Evolutionary conservation across 2,797 vertebrate species (phyloP).

Genomic region (Galago senegalensis): DNA sequence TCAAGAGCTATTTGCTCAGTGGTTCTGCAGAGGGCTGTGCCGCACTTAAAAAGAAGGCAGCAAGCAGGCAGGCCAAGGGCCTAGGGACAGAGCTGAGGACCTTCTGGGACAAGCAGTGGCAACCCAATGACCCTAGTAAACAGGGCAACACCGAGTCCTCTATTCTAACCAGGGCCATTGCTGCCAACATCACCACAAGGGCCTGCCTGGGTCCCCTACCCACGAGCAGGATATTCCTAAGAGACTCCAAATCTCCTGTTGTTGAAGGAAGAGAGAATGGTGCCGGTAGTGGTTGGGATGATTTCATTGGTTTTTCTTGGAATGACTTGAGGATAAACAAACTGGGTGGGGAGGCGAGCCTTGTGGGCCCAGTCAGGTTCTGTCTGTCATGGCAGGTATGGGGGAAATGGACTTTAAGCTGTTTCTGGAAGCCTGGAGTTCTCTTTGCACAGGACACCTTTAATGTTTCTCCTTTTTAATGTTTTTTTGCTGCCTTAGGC

Average conservation of each 20-base stretch:
- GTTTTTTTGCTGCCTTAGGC: background rate
- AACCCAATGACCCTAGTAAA: background rate
- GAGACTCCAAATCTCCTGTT: background rate
- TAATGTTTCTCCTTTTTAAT: background rate
- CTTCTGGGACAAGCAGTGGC: background rate
- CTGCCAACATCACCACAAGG: background rate
- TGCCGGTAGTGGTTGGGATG: background rate
- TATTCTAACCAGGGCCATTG: background rate
- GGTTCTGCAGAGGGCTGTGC: background rate
- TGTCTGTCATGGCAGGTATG: background rate
- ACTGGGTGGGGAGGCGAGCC: background rate
- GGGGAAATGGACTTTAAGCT: background rate
- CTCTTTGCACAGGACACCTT: background rate
- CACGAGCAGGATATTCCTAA: background rate
- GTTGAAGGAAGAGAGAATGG: background rate
- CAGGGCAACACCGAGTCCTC: background rate
- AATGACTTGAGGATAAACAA: background rate
- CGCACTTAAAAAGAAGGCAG: background rate
- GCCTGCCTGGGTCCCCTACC: background rate
- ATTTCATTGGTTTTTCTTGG: background rate
- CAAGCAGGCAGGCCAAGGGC: background rate
- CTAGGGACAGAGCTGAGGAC: background rate
- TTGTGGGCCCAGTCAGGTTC: background rate
- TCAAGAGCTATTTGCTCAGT: constrained; percentile 51
- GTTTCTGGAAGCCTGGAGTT: background rate